Percentiles rank a stretch among this genome's conserved stretches.
These are phyloP conservation scores for Prenolepis imparis DNA, from an alignment of 2,888 invertebrate genomes.

Conservation along the genomic window DNA sequence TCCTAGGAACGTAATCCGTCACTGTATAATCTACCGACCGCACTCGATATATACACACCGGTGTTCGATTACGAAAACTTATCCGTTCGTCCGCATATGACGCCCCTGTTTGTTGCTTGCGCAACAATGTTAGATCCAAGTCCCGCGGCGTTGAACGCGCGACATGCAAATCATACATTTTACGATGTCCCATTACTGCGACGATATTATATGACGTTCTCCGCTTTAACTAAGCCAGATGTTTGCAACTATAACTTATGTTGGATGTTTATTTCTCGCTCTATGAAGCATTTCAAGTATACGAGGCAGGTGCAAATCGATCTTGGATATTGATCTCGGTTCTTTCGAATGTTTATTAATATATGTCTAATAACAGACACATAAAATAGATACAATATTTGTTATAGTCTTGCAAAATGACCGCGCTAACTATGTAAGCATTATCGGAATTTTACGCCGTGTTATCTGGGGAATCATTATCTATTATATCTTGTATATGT, in stretches of 20 bases:
- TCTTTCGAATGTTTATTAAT: not conserved
- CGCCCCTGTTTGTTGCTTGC: slow-evolving; percentile 21
- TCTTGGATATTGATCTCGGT: not conserved
- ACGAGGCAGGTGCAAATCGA: not conserved
- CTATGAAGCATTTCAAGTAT: not conserved
- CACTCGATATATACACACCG: slow-evolving; percentile 37
- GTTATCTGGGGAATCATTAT: slow-evolving; percentile 9
- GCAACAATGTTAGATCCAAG: slow-evolving; percentile 39
- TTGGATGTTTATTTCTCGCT: not conserved
- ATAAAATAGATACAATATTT: not conserved
- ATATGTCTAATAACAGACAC: not conserved
- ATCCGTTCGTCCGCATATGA: slow-evolving; percentile 55
- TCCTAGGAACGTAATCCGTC: slow-evolving; percentile 69
- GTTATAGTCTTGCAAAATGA: not conserved
- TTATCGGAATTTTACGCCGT: not conserved
- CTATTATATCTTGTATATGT: not conserved
- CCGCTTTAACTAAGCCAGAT: slow-evolving; percentile 13
- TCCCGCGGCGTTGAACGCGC: not conserved
- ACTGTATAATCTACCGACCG: slow-evolving; percentile 17
- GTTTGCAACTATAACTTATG: slow-evolving; percentile 4
- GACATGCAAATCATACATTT: slow-evolving; percentile 1
- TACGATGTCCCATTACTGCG: slow-evolving; percentile 34
- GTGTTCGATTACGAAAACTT: slow-evolving; percentile 69
- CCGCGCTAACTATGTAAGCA: no score
- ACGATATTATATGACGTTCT: not conserved